Percentiles rank a stretch among this genome's conserved stretches.
These are phyloP conservation scores for Nycticorax nycticorax DNA, from an alignment of 2,113 vertebrate species.

Conservation along the genomic window DNA sequence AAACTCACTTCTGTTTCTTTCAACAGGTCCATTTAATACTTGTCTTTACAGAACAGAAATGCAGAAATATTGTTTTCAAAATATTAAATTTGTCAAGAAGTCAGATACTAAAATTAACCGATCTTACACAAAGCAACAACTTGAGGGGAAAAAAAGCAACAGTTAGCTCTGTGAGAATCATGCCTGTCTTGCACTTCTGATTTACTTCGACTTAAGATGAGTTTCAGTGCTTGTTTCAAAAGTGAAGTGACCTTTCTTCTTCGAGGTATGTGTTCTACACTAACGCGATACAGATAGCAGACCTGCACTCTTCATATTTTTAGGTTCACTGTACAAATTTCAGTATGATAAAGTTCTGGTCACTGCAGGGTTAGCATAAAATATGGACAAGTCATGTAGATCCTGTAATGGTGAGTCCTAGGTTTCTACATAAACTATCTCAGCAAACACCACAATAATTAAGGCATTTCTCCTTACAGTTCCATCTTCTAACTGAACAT, in stretches of 20 bases:
- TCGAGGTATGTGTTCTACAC: neutral
- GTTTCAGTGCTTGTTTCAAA: neutral
- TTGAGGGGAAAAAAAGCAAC: neutral
- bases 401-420: rapidly evolving
- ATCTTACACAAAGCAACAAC: neutral
- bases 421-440: neutral
- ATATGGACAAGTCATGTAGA: neutral
- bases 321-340: neutral
- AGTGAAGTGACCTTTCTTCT: neutral
- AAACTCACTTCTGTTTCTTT: neutral
- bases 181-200: neutral
- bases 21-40: neutral
- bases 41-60: neutral
- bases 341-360: neutral
- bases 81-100: neutral
- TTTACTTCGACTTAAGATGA: neutral
- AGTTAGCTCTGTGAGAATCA: neutral
- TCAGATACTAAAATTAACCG: neutral
- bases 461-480: constrained; percentile 77
- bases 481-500: constrained; percentile 87
- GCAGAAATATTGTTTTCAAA: neutral
- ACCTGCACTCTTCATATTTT: neutral
- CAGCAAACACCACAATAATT: neutral
- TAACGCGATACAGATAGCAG: neutral
- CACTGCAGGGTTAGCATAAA: neutral